Conservation (phyloP, 2,888 invertebrate species). For the Archaeoteleia sp. region DNA sequence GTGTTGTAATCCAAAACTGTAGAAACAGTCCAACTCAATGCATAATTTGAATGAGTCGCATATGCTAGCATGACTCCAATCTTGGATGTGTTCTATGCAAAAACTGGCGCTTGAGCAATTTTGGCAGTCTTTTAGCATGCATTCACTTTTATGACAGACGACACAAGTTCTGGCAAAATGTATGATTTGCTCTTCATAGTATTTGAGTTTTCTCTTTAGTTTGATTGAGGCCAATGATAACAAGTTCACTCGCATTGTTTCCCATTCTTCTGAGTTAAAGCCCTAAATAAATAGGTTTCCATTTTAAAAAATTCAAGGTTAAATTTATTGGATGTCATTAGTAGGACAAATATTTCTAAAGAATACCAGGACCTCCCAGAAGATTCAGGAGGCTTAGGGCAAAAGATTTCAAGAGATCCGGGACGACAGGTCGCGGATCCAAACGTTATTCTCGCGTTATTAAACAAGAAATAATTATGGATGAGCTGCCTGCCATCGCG, state of each 20-base stretch:
- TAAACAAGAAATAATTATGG: no score
- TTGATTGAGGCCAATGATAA: conserved; percentile 47
- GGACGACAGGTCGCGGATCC: no score
- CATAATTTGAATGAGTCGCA: conserved; percentile 53
- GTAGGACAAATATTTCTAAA: no score
- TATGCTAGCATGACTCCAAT: conserved; percentile 53
- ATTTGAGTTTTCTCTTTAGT: conserved; percentile 51
- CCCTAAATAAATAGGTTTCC: no score
- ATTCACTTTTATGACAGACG: conserved; percentile 56
- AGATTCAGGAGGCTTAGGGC: no score
- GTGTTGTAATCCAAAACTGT: no score
- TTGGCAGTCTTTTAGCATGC: conserved; percentile 57
- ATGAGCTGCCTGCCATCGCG: no score
- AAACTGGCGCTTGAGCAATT: conserved; percentile 62
- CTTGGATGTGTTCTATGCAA: conserved; percentile 55
- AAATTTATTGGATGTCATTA: no score
- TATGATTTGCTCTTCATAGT: conserved; percentile 63
- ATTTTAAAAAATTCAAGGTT: conserved; percentile 8
- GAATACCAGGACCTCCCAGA: no score
- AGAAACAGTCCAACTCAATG: conserved; percentile 62
- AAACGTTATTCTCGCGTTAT: no score
- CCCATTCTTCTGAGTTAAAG: conserved; percentile 17
- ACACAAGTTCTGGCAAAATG: conserved; percentile 64
- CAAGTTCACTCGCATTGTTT: conserved; percentile 21
- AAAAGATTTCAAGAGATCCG: no score